Percentiles rank a stretch among this genome's conserved stretches.
Evolutionary conservation across 1,140 invertebrate species (phyloP).

Genomic region (Tetragnatha versicolor): DNA sequence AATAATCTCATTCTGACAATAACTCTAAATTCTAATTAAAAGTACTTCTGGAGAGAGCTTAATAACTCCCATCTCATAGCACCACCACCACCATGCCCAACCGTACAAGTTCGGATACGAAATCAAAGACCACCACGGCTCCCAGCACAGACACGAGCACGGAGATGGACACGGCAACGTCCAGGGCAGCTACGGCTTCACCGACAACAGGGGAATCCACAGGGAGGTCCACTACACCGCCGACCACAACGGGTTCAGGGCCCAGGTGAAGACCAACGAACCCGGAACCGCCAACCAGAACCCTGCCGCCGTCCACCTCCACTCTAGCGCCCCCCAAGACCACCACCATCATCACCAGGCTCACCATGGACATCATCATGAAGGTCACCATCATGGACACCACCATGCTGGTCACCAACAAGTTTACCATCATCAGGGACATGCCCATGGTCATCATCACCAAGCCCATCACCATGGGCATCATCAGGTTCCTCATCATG

Average conservation of each 20-base stretch:
- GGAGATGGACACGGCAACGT: slow-evolving; percentile 50
- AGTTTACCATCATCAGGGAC: neutral
- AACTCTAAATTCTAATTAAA: too few relatives aligned
- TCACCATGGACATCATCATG: neutral
- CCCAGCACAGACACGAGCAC: slow-evolving; percentile 31
- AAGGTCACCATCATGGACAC: neutral
- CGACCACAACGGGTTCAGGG: slow-evolving; percentile 56
- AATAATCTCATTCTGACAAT: too few relatives aligned
- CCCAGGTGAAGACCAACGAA: slow-evolving; percentile 55
- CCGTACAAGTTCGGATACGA: slow-evolving; percentile 52
- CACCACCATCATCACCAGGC: too few relatives aligned
- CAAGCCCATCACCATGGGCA: neutral
- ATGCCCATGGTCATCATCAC: neutral
- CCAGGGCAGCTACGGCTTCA: slow-evolving; percentile 44
- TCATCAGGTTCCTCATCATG: neutral
- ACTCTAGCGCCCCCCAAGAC: neutral
- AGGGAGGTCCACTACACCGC: slow-evolving; percentile 56
- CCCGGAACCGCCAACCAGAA: slow-evolving; percentile 47
- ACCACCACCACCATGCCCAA: slow-evolving; percentile 20
- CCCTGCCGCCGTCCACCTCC: neutral
- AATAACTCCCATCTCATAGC: neutral
- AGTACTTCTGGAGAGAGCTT: slow-evolving; percentile 18
- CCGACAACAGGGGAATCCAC: slow-evolving; percentile 40
- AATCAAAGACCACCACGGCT: slow-evolving; percentile 26
- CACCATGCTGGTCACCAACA: too few relatives aligned